Percentiles rank a stretch among this genome's conserved stretches.
Conservation (phyloP, 1,140 invertebrate species). For the Lerema accius region DNA sequence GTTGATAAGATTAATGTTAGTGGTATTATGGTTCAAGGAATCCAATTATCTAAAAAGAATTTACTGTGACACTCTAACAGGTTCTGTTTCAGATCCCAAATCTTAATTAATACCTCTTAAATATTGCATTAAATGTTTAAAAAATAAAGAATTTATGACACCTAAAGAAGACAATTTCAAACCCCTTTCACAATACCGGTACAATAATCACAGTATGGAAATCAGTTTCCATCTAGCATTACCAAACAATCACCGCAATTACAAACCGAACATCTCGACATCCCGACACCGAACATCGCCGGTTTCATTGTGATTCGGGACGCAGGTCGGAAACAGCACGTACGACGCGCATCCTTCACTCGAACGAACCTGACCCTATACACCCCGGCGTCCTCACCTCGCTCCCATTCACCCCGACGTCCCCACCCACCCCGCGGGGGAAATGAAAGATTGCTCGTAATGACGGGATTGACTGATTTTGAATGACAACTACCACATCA, state of each 20-base stretch:
- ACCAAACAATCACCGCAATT: not conserved
- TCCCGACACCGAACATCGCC: not conserved
- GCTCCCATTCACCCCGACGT: not conserved
- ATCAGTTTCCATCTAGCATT: not conserved
- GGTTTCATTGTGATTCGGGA: not conserved
- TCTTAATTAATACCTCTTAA: no score
- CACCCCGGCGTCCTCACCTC: not conserved
- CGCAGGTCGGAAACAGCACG: not conserved
- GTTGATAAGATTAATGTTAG: no score
- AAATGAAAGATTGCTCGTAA: not conserved
- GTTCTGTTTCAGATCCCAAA: no score
- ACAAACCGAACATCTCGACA: not conserved
- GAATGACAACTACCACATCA: not conserved
- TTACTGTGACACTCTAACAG: no score
- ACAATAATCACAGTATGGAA: not conserved
- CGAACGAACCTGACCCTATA: not conserved
- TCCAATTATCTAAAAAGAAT: no score
- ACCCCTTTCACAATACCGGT: no score
- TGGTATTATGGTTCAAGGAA: no score
- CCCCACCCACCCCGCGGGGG: no score
- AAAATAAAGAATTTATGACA: no score
- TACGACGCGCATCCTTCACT: conserved; percentile 3
- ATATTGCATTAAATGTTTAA: no score
- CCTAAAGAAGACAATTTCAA: no score
- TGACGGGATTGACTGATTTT: not conserved